These are phyloP conservation scores for Zygothrica quintamaculata DNA, from an alignment of 2,888 invertebrate genomes.

Conservation along the genomic window DNA sequence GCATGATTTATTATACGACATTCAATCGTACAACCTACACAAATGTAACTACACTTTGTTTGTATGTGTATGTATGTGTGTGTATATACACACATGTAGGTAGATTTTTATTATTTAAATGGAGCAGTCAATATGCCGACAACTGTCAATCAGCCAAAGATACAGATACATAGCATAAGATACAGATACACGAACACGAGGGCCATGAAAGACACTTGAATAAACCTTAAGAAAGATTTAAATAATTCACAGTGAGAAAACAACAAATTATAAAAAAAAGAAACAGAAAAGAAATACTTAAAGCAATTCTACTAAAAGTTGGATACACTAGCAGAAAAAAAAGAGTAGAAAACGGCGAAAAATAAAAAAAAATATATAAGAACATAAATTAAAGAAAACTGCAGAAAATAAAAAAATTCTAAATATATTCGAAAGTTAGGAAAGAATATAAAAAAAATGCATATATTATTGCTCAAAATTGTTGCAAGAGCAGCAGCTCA, in stretches of 20 bases:
- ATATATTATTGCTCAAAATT: no score
- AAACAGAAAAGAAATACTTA: constrained; percentile 8
- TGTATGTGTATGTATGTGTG: neutral
- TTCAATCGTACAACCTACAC: constrained; percentile 49
- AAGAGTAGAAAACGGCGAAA: no score
- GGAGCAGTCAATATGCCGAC: constrained; percentile 60
- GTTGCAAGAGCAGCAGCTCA: no score
- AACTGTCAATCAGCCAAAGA: constrained; percentile 63
- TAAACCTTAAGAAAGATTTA: constrained; percentile 39
- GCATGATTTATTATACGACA: constrained; percentile 64
- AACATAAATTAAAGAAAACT: no score
- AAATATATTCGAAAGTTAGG: no score
- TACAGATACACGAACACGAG: constrained; percentile 21
- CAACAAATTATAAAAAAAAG: constrained; percentile 17
- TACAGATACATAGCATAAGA: neutral
- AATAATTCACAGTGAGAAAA: constrained; percentile 9
- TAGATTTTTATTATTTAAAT: constrained; percentile 36
- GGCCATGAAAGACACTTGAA: constrained; percentile 47
- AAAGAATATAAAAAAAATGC: no score
- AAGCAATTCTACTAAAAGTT: neutral
- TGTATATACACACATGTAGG: constrained; percentile 30
- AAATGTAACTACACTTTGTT: constrained; percentile 35
- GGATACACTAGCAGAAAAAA: constrained; percentile 5
- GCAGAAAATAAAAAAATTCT: no score
- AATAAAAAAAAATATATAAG: no score